phyloP scores from a whole-genome alignment of 2,888 invertebrate species.

The Sympetrum striolatum region DNA sequence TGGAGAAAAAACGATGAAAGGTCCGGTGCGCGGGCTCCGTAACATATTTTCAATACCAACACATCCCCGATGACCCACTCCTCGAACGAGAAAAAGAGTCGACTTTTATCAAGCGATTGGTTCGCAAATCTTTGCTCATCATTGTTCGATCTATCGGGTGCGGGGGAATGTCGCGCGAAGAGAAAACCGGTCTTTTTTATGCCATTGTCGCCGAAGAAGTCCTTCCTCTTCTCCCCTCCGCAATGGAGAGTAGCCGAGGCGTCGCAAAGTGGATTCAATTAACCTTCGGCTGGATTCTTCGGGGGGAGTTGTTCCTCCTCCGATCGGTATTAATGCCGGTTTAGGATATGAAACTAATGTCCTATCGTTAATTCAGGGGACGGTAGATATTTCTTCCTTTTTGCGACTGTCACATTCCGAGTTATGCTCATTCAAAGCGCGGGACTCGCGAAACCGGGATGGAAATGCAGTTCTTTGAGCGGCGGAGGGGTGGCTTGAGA shows the following conservation, averaged over 20 bases:
- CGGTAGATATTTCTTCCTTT: not conserved
- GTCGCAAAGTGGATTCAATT: constrained; percentile 38
- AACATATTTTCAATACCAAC: not conserved
- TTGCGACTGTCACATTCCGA: constrained; percentile 30
- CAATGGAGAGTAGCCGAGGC: not conserved
- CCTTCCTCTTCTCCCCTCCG: not conserved
- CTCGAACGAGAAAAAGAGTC: not conserved
- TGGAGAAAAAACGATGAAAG: not conserved
- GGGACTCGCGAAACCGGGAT: not conserved
- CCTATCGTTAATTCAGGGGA: constrained; percentile 15
- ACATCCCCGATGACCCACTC: not conserved
- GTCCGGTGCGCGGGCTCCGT: not conserved
- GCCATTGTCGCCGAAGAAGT: constrained; percentile 6
- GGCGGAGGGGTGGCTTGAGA: not conserved
- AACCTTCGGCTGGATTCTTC: not conserved
- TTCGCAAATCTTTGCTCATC: constrained; percentile 37
- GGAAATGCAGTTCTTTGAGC: not conserved
- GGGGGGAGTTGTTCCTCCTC: not conserved
- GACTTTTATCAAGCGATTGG: constrained; percentile 22
- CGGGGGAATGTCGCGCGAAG: not conserved
- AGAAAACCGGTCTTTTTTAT: not conserved
- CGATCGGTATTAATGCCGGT: not conserved
- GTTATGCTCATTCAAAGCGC: not conserved
- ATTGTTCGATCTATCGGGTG: constrained; percentile 24
- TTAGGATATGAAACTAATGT: constrained; percentile 21